Evolutionary conservation across 2,113 vertebrate genomes (phyloP), one percentile per base, ranked within the genome.

Genomic region (Rallus limicola): DNA sequence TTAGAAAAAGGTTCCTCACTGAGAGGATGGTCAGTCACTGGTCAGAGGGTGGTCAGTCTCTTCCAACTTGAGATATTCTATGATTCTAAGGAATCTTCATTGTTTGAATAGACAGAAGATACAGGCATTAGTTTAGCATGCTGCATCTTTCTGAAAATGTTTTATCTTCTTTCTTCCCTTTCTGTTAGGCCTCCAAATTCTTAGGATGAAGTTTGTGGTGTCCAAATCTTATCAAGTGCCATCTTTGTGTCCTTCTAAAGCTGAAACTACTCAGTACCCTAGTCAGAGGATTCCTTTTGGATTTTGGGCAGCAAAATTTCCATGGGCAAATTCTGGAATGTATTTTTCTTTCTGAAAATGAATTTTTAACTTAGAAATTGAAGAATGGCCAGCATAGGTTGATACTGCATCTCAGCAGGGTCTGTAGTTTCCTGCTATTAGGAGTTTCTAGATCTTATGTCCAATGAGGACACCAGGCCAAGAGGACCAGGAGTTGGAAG

Each of bases 371-470:
- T 60, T 20, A 23, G 13, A 15, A 59, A 53, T 36, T 15, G 29
- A 82, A 71, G 40, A n/a, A 34, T 40, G 29, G 5, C 16, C 2
- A 1, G 11, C 26, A 25, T 0, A 0, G 11, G 5, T 2, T 72
- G 17, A 58, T 52, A 38, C 12, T 33, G 15, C 5, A 34, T 70
- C 17, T 68, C 31, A 78, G 16, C 23, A 68, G 8, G 19, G 7
- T n/a, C 20, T 67, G 23, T 18, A 12, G 18, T 20, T 60, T 74
- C 55, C 42, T 86, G 58, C 44, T 2, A 0, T 33, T 23, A 24
- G 8, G n/a, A 33, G 14, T 63, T 78, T 42, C 17, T 25, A 79
- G 17, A 63, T 53, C 23, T 42, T 68, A 16, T 74, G 14, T 42
- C 21, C 34, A 9, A 16, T 19, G 40, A 65, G 23, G 34, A 81